Conservation (phyloP, 2,888 invertebrate species). For the Noctua pronuba region DNA sequence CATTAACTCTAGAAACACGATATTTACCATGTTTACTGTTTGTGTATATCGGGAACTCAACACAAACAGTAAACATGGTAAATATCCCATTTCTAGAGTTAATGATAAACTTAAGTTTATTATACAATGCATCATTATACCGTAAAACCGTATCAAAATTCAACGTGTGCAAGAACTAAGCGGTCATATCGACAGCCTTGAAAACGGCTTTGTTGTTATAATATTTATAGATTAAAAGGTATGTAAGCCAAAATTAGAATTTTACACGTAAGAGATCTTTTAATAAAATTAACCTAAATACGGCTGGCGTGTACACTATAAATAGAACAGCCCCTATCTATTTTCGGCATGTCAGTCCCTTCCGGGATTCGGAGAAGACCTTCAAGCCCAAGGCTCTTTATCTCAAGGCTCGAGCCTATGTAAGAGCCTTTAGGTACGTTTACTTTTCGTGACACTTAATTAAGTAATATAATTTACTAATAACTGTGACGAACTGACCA, state of each 20-base stretch:
- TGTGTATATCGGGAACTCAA: too few relatives aligned
- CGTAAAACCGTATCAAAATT: not conserved
- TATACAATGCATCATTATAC: not conserved
- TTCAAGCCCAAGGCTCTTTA: not conserved
- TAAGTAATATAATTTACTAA: not conserved
- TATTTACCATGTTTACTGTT: too few relatives aligned
- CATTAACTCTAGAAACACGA: too few relatives aligned
- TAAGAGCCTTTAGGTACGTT: not conserved
- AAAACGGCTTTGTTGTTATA: not conserved
- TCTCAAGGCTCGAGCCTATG: not conserved
- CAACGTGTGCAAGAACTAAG: not conserved
- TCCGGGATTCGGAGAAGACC: slow-evolving; percentile 33
- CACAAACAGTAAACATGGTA: too few relatives aligned
- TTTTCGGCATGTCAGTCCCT: slow-evolving; percentile 36
- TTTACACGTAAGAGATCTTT: not conserved
- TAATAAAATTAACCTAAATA: slow-evolving; percentile 33
- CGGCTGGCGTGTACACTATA: not conserved
- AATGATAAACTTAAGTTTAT: too few relatives aligned
- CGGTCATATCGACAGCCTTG: not conserved
- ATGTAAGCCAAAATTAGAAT: not conserved
- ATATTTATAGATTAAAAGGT: not conserved
- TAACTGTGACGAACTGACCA: too few relatives aligned
- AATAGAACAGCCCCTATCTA: slow-evolving; percentile 3
- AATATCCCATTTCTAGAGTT: too few relatives aligned
- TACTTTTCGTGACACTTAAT: not conserved